phyloP scores from a whole-genome alignment of 1,140 invertebrate species.

The Ceratitis capitata region DNA sequence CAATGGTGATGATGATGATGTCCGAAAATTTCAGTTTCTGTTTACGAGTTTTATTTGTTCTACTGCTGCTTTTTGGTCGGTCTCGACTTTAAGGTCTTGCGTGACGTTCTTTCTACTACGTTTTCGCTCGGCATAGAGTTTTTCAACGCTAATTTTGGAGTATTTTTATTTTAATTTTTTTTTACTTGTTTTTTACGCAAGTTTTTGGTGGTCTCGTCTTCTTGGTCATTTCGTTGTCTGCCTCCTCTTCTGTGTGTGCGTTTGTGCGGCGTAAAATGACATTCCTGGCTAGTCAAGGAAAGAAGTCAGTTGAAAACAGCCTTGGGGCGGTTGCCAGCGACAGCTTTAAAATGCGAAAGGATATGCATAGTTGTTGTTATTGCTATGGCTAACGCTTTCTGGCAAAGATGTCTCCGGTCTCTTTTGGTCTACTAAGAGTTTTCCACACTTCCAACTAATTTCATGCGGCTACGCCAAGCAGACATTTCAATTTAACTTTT shows the following conservation, averaged over 20 bases:
- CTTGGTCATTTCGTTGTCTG: not conserved
- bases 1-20: not conserved
- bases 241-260: not conserved
- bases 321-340: constrained; percentile 16
- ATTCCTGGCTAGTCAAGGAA: not conserved
- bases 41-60: constrained; percentile 18
- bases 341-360: constrained; percentile 16
- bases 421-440: not conserved
- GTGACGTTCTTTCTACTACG: not conserved
- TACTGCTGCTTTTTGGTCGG: too few species aligned
- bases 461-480: not conserved
- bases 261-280: constrained; percentile 30
- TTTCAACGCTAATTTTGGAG: not conserved
- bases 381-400: not conserved
- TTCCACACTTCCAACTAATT: constrained; percentile 23
- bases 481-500: constrained; percentile 32
- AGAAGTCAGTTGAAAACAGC: constrained; percentile 27
- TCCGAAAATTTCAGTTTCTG: constrained; percentile 26
- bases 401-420: not conserved
- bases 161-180: not conserved
- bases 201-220: not conserved
- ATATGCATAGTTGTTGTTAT: not conserved
- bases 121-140: constrained; percentile 13
- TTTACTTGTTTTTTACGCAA: not conserved
- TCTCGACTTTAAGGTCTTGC: not conserved